Evolutionary conservation across 2,888 invertebrate species (phyloP).

Genomic region (Protodeltote pygarga): DNA sequence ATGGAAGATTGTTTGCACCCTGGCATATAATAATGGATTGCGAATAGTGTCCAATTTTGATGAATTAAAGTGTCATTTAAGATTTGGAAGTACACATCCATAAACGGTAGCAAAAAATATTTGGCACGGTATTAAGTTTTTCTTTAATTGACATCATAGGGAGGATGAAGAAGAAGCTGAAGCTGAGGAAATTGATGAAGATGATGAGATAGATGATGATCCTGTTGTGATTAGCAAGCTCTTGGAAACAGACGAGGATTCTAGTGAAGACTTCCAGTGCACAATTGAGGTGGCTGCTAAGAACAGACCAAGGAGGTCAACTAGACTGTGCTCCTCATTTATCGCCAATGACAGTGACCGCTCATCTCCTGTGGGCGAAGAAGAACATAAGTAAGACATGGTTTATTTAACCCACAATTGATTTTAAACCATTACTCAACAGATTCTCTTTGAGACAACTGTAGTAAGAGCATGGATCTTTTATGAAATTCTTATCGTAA

Average conservation of each 20-base stretch:
- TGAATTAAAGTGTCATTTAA: too few relatives aligned
- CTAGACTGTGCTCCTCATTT: constrained; percentile 60
- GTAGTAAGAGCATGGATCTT: too few relatives aligned
- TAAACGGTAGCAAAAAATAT: too few relatives aligned
- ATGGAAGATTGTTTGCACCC: too few relatives aligned
- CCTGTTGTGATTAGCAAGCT: constrained; percentile 77
- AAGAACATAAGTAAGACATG: constrained; percentile 58
- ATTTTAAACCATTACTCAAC: too few relatives aligned
- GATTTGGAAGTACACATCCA: too few relatives aligned
- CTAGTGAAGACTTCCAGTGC: constrained; percentile 71
- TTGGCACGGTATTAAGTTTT: too few relatives aligned
- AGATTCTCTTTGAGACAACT: too few relatives aligned
- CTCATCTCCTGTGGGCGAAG: constrained; percentile 51
- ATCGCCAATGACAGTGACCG: constrained; percentile 57
- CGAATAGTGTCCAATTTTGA: too few relatives aligned
- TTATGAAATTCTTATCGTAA: too few relatives aligned
- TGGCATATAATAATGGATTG: too few relatives aligned
- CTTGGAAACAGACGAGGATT: constrained; percentile 72
- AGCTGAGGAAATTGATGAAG: constrained; percentile 48
- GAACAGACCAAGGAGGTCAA: constrained; percentile 62
- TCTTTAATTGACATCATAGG: constrained; percentile 20
- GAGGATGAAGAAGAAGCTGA: constrained; percentile 55
- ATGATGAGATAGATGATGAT: constrained; percentile 75
- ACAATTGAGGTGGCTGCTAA: constrained; percentile 54
- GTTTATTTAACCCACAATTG: not conserved